Evolutionary conservation across 2,797 vertebrate genomes (phyloP), one percentile per base, ranked within the genome.

Genomic region (Meriones psammophilus): DNA sequence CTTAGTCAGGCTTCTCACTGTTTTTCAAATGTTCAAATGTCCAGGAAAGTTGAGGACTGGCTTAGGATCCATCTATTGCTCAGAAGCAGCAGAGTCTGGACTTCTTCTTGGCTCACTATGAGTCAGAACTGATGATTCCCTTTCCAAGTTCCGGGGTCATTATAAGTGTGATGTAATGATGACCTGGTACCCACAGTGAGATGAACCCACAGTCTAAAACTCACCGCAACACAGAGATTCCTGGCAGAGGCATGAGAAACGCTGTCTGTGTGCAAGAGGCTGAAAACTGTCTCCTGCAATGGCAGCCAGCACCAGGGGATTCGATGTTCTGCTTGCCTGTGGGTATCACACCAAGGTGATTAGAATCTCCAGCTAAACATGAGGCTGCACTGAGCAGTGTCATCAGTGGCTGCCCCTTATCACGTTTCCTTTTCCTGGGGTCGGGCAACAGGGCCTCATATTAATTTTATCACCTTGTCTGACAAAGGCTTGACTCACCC

Each of bases 361-460:
- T 26, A 1, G 56, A 8, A 0, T 14, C 76, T 79, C 39, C 36
- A 20, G 77, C 18, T 77, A 46, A 50, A 42, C 42, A 54, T 36
- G 33, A 39, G 30, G 60, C 58, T 28, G 20, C 0, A 0, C 62
- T 24, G 91, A 26, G 12, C 30, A 15, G 4, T 24, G n/a, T 33
- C 74, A 30, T 77, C 39, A 1, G 1, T 2, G 5, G 22, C 60
- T 46, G 50, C 78, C 39, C 54, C 66, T 42, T 2, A 2, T 46
- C 50, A 1, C 3, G 8, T 0, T 42, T 73, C 24, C 1, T 3
- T 0, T 42, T 73, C 24, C 1, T 3, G 39, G 78, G 20, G 8
- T 69, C 78, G 9, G 2, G 62, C 69, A 18, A 7, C 64, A 90
- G 69, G 0, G 1, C 8, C 42, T 24, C 12, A 5, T 60, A 10